A percentile compares a stretch with the other conserved stretches of the same genome.
phyloP scores from a whole-genome alignment of 2,888 invertebrate genomes.

The Ophonus ardosiacus region DNA sequence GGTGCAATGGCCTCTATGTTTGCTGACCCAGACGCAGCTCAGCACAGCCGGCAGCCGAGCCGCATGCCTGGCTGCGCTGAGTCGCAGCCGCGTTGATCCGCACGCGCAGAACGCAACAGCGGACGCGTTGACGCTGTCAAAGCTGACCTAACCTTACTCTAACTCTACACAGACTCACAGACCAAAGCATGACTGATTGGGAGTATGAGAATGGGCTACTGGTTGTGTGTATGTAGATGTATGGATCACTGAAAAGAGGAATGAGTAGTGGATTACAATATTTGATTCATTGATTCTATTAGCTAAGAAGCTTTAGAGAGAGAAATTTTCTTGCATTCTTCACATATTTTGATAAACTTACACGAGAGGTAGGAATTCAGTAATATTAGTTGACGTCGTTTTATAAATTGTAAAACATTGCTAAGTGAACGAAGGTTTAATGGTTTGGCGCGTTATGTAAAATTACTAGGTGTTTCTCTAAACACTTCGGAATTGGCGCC shows the following conservation, averaged over 20 bases:
- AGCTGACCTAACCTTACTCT: constrained; percentile 48
- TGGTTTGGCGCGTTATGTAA: too few species aligned
- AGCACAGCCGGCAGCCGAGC: constrained; percentile 6
- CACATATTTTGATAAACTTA: too few species aligned
- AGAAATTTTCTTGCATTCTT: too few species aligned
- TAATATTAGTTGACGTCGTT: too few species aligned
- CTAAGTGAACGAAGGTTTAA: too few species aligned
- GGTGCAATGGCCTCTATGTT: neutral
- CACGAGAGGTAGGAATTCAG: too few species aligned
- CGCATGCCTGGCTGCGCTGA: neutral
- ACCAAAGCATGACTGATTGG: neutral
- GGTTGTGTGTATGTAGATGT: neutral
- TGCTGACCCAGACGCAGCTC: constrained; percentile 33
- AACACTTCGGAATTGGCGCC: too few species aligned
- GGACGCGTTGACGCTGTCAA: constrained; percentile 32
- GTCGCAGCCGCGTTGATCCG: neutral
- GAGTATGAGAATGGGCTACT: neutral
- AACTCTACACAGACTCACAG: neutral
- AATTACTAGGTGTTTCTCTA: too few species aligned
- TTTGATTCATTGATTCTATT: too few species aligned
- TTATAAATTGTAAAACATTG: too few species aligned
- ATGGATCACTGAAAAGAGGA: neutral
- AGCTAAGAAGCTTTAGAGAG: too few species aligned
- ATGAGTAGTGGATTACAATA: too few species aligned
- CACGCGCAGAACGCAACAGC: constrained; percentile 43